A percentile compares a stretch with the other conserved stretches of the same genome.
Conservation (phyloP, 2,888 invertebrate species). For the Ligdia adustata region DNA sequence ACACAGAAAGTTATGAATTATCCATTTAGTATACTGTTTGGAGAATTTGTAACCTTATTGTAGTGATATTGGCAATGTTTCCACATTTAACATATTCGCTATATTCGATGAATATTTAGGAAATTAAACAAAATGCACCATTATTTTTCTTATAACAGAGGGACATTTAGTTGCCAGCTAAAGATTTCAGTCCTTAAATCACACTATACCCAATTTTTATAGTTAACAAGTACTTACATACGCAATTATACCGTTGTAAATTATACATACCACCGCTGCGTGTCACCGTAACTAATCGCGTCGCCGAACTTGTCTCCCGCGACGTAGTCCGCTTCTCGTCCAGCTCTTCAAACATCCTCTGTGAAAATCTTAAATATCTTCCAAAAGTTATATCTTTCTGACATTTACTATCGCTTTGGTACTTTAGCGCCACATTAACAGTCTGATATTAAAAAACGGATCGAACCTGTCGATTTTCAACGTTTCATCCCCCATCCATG, state of each 20-base stretch:
- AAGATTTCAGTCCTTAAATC: no score
- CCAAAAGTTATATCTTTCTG: slow-evolving; percentile 74
- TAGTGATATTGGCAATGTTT: no score
- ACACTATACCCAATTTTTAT: slow-evolving; percentile 11
- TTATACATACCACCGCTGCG: slow-evolving; percentile 79
- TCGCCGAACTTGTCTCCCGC: slow-evolving; percentile 42
- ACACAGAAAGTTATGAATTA: slow-evolving; percentile 1
- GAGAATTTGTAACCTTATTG: no score
- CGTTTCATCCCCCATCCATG: slow-evolving; percentile 98
- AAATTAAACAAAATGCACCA: no score
- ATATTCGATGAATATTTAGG: no score
- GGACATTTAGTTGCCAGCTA: no score
- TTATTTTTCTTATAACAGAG: no score
- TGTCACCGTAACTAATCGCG: slow-evolving; percentile 73
- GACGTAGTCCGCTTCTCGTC: slow-evolving; percentile 43
- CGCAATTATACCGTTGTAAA: slow-evolving; percentile 69
- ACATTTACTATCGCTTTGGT: slow-evolving; percentile 61
- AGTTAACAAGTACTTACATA: slow-evolving; percentile 47
- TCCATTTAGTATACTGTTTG: no score
- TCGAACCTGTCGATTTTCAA: slow-evolving; percentile 95
- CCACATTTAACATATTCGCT: no score
- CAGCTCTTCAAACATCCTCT: slow-evolving; percentile 64
- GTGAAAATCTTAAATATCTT: slow-evolving; percentile 81
- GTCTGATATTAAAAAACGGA: slow-evolving; percentile 82
- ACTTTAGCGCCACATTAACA: slow-evolving; percentile 77